A percentile compares a stretch with the other conserved stretches of the same genome.
These are phyloP conservation scores for Spodoptera frugiperda DNA, from an alignment of 1,140 invertebrate species.

Conservation along the genomic window DNA sequence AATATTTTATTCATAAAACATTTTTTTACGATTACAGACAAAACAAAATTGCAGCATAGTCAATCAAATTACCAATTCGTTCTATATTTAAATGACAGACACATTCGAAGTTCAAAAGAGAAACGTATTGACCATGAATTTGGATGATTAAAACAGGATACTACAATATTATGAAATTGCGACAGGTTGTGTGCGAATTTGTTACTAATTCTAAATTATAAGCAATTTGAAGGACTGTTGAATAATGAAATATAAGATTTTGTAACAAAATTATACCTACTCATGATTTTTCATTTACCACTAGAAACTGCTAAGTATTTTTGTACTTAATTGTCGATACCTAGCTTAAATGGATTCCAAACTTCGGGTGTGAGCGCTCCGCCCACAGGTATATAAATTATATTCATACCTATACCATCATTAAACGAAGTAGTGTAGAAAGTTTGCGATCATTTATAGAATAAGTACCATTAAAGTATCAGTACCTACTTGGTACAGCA, in stretches of 20 bases:
- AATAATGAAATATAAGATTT: neutral
- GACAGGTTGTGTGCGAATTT: slow-evolving; percentile 11
- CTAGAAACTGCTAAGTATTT: too few species aligned
- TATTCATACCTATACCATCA: too few species aligned
- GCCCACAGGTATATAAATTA: too few species aligned
- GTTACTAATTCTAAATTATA: neutral
- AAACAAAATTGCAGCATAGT: neutral
- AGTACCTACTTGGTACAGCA: too few species aligned
- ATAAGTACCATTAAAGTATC: too few species aligned
- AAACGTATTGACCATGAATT: slow-evolving; percentile 41
- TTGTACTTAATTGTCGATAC: too few species aligned
- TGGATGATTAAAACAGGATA: slow-evolving; percentile 40
- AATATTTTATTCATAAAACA: slow-evolving; percentile 5
- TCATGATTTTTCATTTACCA: too few species aligned
- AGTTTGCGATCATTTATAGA: too few species aligned
- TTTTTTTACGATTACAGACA: neutral
- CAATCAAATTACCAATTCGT: neutral
- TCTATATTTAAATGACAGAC: slow-evolving; percentile 8
- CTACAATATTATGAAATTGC: slow-evolving; percentile 2
- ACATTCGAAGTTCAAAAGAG: slow-evolving; percentile 23
- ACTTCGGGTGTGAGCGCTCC: too few species aligned
- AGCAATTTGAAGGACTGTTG: slow-evolving; percentile 15
- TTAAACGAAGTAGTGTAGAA: too few species aligned
- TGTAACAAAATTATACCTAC: too few species aligned
- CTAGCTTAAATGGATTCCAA: too few species aligned